These are phyloP conservation scores for Chamaedrilus cognettii DNA, from an alignment of 2,888 invertebrate genomes.

Conservation along the genomic window DNA sequence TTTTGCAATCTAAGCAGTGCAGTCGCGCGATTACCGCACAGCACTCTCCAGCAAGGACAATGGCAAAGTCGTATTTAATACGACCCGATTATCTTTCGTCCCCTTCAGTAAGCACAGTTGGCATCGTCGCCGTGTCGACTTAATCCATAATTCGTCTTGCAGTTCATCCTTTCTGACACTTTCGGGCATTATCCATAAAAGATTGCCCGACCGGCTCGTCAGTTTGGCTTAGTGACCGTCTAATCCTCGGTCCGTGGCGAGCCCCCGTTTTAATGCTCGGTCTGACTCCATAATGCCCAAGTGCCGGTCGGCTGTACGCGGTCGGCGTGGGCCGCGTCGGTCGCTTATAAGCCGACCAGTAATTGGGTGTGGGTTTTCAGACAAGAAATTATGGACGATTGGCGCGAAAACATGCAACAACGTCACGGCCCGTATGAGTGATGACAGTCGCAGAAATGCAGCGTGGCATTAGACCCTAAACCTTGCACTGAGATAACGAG, in stretches of 20 bases:
- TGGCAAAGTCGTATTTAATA: constrained; percentile 8
- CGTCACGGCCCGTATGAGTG: too few relatives aligned
- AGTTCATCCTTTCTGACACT: constrained; percentile 23
- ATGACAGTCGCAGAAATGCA: too few relatives aligned
- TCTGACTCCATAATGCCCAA: constrained; percentile 11
- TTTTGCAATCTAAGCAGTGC: too few relatives aligned
- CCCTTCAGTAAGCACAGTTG: not conserved
- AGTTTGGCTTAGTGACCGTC: constrained; percentile 3
- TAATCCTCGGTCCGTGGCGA: not conserved
- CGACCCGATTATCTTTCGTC: constrained; percentile 10
- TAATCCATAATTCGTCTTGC: constrained; percentile 23
- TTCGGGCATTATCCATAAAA: constrained; percentile 11
- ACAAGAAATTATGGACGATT: constrained; percentile 11
- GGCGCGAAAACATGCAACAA: not conserved
- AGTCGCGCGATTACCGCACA: too few relatives aligned
- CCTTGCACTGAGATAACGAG: too few relatives aligned
- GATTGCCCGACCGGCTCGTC: constrained; percentile 5
- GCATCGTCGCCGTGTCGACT: constrained; percentile 10
- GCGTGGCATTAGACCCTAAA: too few relatives aligned
- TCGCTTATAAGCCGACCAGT: constrained; percentile 5
- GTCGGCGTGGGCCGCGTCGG: not conserved
- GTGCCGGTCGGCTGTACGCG: too few relatives aligned
- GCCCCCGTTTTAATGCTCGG: not conserved
- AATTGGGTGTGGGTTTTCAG: constrained; percentile 13
- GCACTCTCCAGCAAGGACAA: too few relatives aligned